Conservation (phyloP, 2,888 invertebrate species). For the Rapana venosa region DNA sequence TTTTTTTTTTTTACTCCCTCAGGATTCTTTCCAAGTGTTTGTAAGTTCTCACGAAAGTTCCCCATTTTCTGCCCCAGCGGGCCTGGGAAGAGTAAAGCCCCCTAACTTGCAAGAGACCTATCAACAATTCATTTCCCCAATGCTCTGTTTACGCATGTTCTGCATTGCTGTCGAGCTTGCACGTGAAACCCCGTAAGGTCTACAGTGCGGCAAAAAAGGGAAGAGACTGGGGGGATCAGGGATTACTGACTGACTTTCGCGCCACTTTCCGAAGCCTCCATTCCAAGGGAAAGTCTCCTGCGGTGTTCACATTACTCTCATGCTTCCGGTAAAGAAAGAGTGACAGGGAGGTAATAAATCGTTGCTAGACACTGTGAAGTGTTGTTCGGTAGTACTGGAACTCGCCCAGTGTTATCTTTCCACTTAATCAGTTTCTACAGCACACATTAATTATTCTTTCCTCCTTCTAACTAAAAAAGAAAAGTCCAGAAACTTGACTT, state of each 20-base stretch:
- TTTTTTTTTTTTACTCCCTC: not conserved
- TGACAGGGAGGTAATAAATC: not conserved
- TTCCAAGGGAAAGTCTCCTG: not conserved
- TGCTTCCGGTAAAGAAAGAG: not conserved
- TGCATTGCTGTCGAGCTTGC: constrained; percentile 1
- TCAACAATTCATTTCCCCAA: constrained; percentile 12
- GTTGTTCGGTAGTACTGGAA: no score
- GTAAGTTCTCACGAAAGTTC: not conserved
- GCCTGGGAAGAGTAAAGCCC: not conserved
- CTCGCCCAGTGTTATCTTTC: no score
- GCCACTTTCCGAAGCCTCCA: not conserved
- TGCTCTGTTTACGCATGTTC: constrained; percentile 13
- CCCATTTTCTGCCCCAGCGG: constrained; percentile 16
- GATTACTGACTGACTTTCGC: not conserved
- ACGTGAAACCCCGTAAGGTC: not conserved
- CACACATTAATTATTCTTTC: not conserved
- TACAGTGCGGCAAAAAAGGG: not conserved
- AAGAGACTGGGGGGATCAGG: not conserved
- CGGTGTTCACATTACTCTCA: not conserved
- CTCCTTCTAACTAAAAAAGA: not conserved
- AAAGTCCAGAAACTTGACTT: no score
- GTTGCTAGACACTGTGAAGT: not conserved
- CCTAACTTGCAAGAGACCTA: not conserved
- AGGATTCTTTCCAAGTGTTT: not conserved
- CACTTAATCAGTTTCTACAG: no score